These are phyloP conservation scores for Dendrocincla fuliginosa DNA, from an alignment of 2,797 vertebrate genomes.

Conservation along the genomic window DNA sequence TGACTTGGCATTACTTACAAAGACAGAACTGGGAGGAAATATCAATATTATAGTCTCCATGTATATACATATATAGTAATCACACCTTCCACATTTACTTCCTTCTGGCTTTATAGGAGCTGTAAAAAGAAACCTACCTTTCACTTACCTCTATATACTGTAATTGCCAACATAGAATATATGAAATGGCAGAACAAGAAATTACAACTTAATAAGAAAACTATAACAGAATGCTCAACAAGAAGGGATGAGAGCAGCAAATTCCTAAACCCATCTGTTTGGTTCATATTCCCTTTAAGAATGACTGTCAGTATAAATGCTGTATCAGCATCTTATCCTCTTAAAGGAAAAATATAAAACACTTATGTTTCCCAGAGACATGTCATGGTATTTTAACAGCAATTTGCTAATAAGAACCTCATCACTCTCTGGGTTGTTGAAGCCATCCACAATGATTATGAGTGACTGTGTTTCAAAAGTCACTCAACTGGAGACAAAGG, in stretches of 20 bases:
- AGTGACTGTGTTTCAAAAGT: not conserved
- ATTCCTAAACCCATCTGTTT: not conserved
- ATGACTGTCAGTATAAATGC: not conserved
- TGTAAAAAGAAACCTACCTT: not conserved
- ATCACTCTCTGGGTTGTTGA: not conserved
- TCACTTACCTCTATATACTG: not conserved
- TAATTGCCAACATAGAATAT: not conserved
- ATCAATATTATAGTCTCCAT: not conserved
- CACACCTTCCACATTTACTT: not conserved
- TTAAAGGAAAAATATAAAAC: not conserved
- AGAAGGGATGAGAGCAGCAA: not conserved
- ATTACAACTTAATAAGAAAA: not conserved
- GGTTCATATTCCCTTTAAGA: not conserved
- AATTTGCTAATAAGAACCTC: not conserved
- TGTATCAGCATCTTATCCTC: not conserved
- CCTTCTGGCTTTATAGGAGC: not conserved
- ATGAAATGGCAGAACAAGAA: not conserved
- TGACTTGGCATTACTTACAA: not conserved
- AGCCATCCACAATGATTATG: not conserved
- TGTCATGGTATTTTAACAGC: not conserved
- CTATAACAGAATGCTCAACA: not conserved
- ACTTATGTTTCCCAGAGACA: not conserved
- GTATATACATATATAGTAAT: not conserved
- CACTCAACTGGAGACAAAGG: slow-evolving; percentile 2
- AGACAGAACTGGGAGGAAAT: not conserved